Base-by-base conservation (phyloP, 2,113 vertebrate species). In the Mormoops blainvillei region DNA sequence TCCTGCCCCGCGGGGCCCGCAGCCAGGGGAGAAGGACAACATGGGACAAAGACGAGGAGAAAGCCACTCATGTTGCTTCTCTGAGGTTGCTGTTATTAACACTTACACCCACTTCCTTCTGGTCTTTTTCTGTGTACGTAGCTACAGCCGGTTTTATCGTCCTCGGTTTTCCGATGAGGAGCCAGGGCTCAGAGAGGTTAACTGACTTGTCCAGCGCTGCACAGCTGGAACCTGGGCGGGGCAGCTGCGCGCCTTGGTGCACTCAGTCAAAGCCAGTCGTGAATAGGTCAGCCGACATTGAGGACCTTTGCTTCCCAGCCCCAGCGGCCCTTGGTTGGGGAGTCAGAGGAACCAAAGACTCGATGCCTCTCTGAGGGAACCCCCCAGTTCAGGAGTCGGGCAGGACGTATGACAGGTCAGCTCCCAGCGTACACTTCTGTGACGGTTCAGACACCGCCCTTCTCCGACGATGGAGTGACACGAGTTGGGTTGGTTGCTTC, bases 191-290 rank as follows among this genome's bases (percentile, higher is more conserved):
- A 61, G 58, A 61, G 58, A 61, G 58, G 58, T 61, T 61, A 45
- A n/a, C 36, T 0, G 15, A 54, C 48, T 12, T 18, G 74, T 58
- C 13, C 15, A 8, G 1, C 1, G 31, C 41, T 36, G 7, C 13
- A 38, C 19, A 87, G 76, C 74, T 24, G 68, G 58, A 50, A 20
- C 0, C 0, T 24, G n/a, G n/a, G n/a, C 20, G 56, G 18, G 54
- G 86, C 33, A 19, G 43, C 50, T 10, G 0, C 2, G 33, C 14
- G 41, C 33, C 67, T 81, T 3, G 43, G 6, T 84, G 43, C 20
- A 0, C n/a, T 52, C 24, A 24, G 41, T 76, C 81, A 38, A 78
- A 65, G 86, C 52, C 24, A 56, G 73, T 52, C 8, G 3, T 77
- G 38, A 33, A 11, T 14, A 33, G 18, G 38, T 31, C 16, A 84